These are phyloP conservation scores for Triplophysa siluroides DNA, from an alignment of 2,113 vertebrate species.

Conservation along the genomic window DNA sequence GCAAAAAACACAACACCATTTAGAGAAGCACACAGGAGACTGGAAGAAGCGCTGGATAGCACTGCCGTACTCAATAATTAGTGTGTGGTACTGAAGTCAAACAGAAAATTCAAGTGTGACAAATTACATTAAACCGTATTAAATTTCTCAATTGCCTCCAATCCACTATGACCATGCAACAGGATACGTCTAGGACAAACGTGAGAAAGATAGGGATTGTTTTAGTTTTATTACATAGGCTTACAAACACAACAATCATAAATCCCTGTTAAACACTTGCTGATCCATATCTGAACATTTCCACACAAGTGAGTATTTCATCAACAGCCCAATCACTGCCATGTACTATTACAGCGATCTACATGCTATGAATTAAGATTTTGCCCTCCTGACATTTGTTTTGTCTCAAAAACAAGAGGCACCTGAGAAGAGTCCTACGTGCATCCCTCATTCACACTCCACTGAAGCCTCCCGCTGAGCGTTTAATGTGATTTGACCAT, in stretches of 20 bases:
- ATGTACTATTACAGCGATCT: background rate
- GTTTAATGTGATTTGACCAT: constrained; percentile 68
- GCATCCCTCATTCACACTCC: constrained; percentile 58
- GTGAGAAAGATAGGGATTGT: background rate
- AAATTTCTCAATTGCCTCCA: constrained; percentile 30
- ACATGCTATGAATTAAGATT: background rate
- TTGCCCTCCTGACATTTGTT: constrained; percentile 14
- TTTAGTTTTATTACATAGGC: background rate
- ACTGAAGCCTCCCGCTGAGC: constrained; percentile 59
- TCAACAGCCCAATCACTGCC: background rate
- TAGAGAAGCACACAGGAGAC: background rate
- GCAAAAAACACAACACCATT: background rate
- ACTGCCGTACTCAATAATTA: constrained; percentile 23
- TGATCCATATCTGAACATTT: too few species aligned
- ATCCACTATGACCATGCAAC: background rate
- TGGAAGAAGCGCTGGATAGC: background rate
- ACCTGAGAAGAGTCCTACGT: constrained; percentile 60
- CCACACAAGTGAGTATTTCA: background rate
- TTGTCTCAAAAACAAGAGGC: constrained; percentile 45
- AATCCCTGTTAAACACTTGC: background rate
- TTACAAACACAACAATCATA: background rate
- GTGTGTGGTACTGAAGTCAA: background rate
- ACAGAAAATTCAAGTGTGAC: constrained; percentile 14
- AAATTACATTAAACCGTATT: constrained; percentile 33
- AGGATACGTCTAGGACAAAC: constrained; percentile 6